Evolutionary conservation across 1,140 invertebrate species (phyloP).

Genomic region (Nasonia longicornis): DNA sequence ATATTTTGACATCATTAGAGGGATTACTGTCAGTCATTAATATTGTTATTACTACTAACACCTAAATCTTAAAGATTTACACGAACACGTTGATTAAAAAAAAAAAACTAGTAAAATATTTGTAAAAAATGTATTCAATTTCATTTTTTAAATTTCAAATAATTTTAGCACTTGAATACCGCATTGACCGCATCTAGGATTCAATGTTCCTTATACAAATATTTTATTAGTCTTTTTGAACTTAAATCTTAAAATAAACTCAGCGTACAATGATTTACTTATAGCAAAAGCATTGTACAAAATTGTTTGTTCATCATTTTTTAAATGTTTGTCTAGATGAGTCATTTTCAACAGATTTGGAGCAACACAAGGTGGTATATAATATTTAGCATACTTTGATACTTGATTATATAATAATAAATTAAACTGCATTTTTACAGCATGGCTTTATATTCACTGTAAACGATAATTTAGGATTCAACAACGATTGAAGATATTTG

Average conservation of each 20-base stretch:
- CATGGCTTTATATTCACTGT: no score
- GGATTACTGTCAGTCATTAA: no score
- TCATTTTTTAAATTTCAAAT: neutral
- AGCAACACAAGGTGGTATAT: no score
- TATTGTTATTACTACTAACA: no score
- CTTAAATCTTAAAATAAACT: neutral
- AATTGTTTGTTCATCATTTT: neutral
- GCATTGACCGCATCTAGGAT: neutral
- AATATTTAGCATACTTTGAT: no score
- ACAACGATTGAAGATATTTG: no score
- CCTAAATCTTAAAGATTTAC: neutral
- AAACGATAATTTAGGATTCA: no score
- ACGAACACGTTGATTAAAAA: neutral
- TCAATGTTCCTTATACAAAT: neutral
- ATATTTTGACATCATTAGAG: neutral
- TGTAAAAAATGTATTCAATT: neutral
- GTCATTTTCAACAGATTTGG: no score
- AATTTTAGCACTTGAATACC: neutral
- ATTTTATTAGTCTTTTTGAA: neutral
- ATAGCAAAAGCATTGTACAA: neutral
- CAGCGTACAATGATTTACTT: neutral
- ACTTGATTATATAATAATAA: no score
- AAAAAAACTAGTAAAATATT: slow-evolving; percentile 4
- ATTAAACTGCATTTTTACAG: no score
- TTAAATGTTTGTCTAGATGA: neutral